phyloP scores from a whole-genome alignment of 2,888 invertebrate genomes.

The Macrophya annulata region DNA sequence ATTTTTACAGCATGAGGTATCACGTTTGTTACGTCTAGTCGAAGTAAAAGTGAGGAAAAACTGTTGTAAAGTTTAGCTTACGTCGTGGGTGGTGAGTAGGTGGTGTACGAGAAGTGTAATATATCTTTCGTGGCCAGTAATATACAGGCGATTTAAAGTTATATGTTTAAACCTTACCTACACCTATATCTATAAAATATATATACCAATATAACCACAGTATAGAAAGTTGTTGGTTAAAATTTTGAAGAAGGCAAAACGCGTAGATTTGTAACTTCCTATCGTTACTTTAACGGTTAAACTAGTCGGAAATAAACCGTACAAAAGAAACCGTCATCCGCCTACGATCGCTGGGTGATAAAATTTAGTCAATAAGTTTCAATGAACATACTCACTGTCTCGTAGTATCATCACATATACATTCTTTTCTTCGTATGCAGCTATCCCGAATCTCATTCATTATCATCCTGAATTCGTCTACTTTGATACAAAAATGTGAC shows the following conservation, averaged over 20 bases:
- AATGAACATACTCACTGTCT: neutral
- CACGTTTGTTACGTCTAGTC: constrained; percentile 34
- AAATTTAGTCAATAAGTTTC: constrained; percentile 42
- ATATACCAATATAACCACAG: neutral
- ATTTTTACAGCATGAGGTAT: constrained; percentile 7
- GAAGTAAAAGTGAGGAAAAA: constrained; percentile 42
- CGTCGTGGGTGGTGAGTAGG: constrained; percentile 52
- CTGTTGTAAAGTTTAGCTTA: constrained; percentile 18
- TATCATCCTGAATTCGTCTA: neutral
- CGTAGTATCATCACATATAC: neutral
- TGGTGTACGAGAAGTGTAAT: constrained; percentile 34
- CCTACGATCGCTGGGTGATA: neutral
- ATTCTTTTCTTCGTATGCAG: neutral
- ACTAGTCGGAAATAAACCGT: neutral
- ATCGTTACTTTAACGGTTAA: neutral
- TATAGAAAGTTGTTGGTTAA: constrained; percentile 28
- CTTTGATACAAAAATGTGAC: neutral
- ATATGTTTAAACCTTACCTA: neutral
- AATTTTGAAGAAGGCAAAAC: constrained; percentile 21
- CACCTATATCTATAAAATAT: neutral
- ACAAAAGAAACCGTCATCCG: neutral
- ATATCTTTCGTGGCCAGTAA: constrained; percentile 43
- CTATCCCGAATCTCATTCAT: neutral
- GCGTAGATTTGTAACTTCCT: constrained; percentile 4
- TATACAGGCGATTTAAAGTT: constrained; percentile 45